Base-by-base conservation (phyloP, 1,140 invertebrate species). In the Subanguina moxae region DNA sequence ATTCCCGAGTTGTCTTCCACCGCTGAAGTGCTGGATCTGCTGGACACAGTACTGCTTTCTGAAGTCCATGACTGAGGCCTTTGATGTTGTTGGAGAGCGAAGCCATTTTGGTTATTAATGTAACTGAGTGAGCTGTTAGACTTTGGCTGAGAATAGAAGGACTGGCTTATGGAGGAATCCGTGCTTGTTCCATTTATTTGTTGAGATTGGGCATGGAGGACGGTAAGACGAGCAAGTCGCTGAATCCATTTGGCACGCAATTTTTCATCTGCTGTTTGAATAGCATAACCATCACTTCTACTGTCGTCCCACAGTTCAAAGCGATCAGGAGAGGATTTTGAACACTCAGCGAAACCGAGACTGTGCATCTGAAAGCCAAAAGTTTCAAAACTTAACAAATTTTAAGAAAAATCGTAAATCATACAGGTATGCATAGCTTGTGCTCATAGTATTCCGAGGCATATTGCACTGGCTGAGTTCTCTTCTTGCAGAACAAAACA, bases 301-400 rank as follows among this genome's bases (percentile, higher is more conserved):
- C 46, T 64, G 1, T 71, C 75, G 57, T 82, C 80, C 80, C 80
- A 82, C 23, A 82, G 64, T 52, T 82, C 80, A 59, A 82, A 82
- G 45, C 76, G 62, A 13, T 71, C 65, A 11, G 71, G 30, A 17
- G 65, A 61, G 11, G 32, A 71, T 19, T 75, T 68, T 15, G 76
- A 76, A 32, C 63, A 78, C 28, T 80, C 78, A 19, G 78, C 64
- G 45, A 78, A 78, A 15, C 78, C 78, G 0, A 78, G 57, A 57
- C 45, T 46, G n/a, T 63, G 30, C 57, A 72, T 71, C 75, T 78
- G 71, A 25, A 68, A 70, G 17, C 17, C 48, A 15, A 52, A 52
- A 52, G 3, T 45, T 13, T 13, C 62, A 17, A 65, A n/a, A 43
- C 0, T 21, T 62, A 65, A 56, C 19, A 72, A 76, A 7, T 17